Conservation (phyloP, 2,888 invertebrate genomes). For the Pheosia gnoma region DNA sequence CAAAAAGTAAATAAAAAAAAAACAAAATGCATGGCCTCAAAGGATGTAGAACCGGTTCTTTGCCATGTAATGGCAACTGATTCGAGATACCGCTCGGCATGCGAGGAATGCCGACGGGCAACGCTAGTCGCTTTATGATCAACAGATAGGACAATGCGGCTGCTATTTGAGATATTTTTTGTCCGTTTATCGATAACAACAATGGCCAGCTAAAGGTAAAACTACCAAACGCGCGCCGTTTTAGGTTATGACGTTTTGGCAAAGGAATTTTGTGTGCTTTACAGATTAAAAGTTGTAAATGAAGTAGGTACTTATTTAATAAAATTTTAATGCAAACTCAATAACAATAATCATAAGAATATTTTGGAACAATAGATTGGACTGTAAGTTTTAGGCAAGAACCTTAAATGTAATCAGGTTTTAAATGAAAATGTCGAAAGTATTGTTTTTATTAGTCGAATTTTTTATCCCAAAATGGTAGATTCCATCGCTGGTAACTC, state of each 20-base stretch:
- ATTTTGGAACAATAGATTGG: too few species aligned
- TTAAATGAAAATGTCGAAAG: too few species aligned
- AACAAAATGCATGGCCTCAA: slow-evolving; percentile 53
- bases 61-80: slow-evolving; percentile 44
- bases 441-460: too few species aligned
- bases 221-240: background rate
- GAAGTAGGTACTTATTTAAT: too few species aligned
- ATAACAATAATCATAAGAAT: too few species aligned
- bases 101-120: slow-evolving; percentile 51
- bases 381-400: too few species aligned
- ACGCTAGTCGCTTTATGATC: slow-evolving; percentile 42
- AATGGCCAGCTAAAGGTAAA: background rate
- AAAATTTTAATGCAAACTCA: too few species aligned
- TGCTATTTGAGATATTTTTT: slow-evolving; percentile 34
- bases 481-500: too few species aligned
- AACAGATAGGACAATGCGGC: slow-evolving; percentile 33
- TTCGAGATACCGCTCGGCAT: slow-evolving; percentile 50
- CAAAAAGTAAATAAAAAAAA: slow-evolving; percentile 38
- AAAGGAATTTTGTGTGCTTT: slow-evolving; percentile 1
- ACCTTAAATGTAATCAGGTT: too few species aligned
- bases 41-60: slow-evolving; percentile 67
- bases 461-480: too few species aligned
- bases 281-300: background rate
- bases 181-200: slow-evolving; percentile 8
- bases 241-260: background rate